Evolutionary conservation across 2,797 vertebrate species (phyloP).

Genomic region (Tamandua tetradactyla): DNA sequence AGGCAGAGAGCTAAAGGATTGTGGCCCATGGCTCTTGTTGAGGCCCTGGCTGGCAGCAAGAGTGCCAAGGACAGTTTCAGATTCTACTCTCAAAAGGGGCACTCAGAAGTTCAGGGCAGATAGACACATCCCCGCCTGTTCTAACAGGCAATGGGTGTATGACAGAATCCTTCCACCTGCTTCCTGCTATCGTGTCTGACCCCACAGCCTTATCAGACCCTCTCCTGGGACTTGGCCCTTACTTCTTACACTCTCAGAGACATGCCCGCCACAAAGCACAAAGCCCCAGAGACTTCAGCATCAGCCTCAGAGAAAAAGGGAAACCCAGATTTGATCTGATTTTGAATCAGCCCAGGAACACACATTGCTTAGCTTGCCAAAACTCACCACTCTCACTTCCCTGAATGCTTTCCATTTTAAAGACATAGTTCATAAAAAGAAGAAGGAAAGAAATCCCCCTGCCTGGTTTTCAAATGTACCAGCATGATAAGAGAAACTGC

Average conservation of each 20-base stretch:
- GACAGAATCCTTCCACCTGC: neutral
- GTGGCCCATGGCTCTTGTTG: neutral
- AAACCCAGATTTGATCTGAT: neutral
- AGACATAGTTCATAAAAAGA: neutral
- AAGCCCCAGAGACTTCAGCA: neutral
- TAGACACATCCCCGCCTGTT: neutral
- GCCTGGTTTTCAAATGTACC: neutral
- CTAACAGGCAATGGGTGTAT: too few species aligned
- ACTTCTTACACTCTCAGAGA: neutral
- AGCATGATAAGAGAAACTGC: neutral
- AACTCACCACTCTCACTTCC: constrained; percentile 27
- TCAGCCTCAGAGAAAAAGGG: neutral
- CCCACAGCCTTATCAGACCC: neutral
- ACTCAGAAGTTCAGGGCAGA: neutral
- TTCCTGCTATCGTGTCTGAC: neutral
- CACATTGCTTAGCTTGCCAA: neutral
- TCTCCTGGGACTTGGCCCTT: neutral
- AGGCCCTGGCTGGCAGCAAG: neutral
- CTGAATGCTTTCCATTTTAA: constrained; percentile 36
- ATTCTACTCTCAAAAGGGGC: neutral
- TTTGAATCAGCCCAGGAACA: neutral
- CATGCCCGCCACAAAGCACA: neutral
- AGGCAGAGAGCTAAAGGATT: neutral
- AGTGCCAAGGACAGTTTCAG: neutral
- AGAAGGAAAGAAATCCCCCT: constrained; percentile 34